Base-by-base conservation (phyloP, 2,888 invertebrate species). In the Hyposoter didymator region DNA sequence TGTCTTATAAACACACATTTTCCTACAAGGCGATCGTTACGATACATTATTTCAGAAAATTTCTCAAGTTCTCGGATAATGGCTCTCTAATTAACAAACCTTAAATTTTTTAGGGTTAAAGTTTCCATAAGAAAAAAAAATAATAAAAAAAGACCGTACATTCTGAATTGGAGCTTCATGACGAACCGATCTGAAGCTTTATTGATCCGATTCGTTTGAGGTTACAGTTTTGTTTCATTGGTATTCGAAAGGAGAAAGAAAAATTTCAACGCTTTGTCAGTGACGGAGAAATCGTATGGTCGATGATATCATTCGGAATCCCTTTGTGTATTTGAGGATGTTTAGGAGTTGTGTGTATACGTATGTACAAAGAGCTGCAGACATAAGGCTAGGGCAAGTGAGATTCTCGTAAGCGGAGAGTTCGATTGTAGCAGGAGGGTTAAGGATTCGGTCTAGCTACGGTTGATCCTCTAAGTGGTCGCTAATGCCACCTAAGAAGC, bases 381-480 rank as follows among this genome's bases (percentile, higher is more conserved):
- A 85, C 75, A 75, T 67, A 67, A 67, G 70, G 55, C 19, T 43
- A 19, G 79, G 72, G 82, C 39, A 69, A 74, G 59, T 39, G 67
- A 62, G 76, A 85, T 78, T 79, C 78, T 75, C 47, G 69, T 12
- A 64, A 70, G 80, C 73, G 45, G 28, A 49, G 47, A 62, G 78
- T 28, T 39, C 28, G 12, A 47, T 49, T n/a, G 62, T 19, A 47
- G 62, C 14, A 47, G 62, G 49, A 62, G 49, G 85, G 78, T 83
- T 83, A 74, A 83, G 85, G 83, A 83, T 85, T 83, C 85, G 83
- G 87, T 89, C 83, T 74, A 78, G 83, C 89, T 90, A 89, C 88
- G 89, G 89, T 89, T 91, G 92, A 92, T 92, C 91, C 90, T 90
- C 89, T 89, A 91, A 92, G 91, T 92, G 92, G 91, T 92, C 91